phyloP scores from a whole-genome alignment of 2,888 invertebrate genomes.

The Nasonovia ribisnigri region DNA sequence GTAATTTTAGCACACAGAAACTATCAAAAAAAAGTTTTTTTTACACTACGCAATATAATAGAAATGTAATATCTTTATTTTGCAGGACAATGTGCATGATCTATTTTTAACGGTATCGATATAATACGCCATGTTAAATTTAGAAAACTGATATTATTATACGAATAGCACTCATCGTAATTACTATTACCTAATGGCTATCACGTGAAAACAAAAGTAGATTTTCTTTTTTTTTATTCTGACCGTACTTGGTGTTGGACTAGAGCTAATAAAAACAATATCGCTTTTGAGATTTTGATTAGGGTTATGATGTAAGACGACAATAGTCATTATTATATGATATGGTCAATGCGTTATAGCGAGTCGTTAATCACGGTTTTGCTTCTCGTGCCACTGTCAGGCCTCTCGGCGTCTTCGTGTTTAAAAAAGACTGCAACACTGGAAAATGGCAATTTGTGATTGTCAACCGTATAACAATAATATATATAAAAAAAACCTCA shows the following conservation, averaged over 20 bases:
- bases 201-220: neutral
- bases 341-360: slow-evolving; percentile 38
- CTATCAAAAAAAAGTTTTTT: neutral
- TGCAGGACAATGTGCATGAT: neutral
- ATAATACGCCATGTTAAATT: neutral
- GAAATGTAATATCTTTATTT: neutral
- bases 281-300: slow-evolving; percentile 11
- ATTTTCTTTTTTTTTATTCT: neutral
- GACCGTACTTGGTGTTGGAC: neutral
- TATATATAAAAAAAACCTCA: slow-evolving; percentile 39
- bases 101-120: neutral
- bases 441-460: slow-evolving; percentile 58
- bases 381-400: slow-evolving; percentile 52
- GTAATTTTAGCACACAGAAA: neutral
- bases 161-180: neutral
- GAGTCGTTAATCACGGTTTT: slow-evolving; percentile 58
- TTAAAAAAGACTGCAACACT: slow-evolving; percentile 53
- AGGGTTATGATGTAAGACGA: slow-evolving; percentile 40
- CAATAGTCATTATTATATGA: slow-evolving; percentile 35
- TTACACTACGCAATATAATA: neutral
- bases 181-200: slow-evolving; percentile 25
- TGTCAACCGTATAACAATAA: slow-evolving; percentile 50
- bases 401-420: slow-evolving; percentile 51
- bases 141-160: neutral
- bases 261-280: slow-evolving; percentile 26